Percentiles rank a stretch among this genome's conserved stretches.
These are phyloP conservation scores for Hirtodrosophila duncani DNA, from an alignment of 2,888 invertebrate genomes.

Conservation along the genomic window DNA sequence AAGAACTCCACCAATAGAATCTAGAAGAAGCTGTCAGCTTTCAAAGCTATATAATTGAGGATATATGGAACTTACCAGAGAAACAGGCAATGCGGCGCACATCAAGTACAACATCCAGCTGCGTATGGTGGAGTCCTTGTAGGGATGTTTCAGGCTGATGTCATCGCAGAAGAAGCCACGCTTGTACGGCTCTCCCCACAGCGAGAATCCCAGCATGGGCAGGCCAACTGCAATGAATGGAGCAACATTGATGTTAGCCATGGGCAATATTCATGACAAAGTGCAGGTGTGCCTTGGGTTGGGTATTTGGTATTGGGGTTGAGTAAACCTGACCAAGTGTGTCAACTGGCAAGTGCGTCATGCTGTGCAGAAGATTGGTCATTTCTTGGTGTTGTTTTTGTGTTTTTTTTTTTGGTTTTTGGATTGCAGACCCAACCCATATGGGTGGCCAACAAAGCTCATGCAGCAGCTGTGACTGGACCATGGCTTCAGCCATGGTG, in stretches of 20 bases:
- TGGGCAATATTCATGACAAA: no score
- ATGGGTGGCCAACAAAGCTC: conserved; percentile 30
- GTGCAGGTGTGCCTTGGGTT: no score
- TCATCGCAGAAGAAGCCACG: conserved; percentile 98
- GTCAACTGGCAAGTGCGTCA: no score
- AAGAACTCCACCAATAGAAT: conserved; percentile 86
- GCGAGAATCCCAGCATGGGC: conserved; percentile 84
- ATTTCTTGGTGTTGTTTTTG: no score
- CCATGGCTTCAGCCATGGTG: no score
- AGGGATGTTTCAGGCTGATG: conserved; percentile 93
- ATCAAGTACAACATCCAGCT: conserved; percentile 87
- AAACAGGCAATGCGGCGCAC: conserved; percentile 85
- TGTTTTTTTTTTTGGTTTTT: neutral
- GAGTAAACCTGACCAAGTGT: no score
- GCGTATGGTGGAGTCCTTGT: conserved; percentile 88
- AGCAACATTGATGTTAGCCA: no score
- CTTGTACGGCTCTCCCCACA: conserved; percentile 86
- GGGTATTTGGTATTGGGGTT: no score
- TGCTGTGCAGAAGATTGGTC: no score
- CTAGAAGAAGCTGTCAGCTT: conserved; percentile 79
- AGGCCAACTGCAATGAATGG: conserved; percentile 89
- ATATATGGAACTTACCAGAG: conserved; percentile 82
- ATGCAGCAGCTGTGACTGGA: no score
- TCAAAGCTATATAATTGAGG: conserved; percentile 54
- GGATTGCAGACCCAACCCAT: neutral